Evolutionary conservation across 2,113 vertebrate species (phyloP).

Genomic region (Bubalus kerabau): DNA sequence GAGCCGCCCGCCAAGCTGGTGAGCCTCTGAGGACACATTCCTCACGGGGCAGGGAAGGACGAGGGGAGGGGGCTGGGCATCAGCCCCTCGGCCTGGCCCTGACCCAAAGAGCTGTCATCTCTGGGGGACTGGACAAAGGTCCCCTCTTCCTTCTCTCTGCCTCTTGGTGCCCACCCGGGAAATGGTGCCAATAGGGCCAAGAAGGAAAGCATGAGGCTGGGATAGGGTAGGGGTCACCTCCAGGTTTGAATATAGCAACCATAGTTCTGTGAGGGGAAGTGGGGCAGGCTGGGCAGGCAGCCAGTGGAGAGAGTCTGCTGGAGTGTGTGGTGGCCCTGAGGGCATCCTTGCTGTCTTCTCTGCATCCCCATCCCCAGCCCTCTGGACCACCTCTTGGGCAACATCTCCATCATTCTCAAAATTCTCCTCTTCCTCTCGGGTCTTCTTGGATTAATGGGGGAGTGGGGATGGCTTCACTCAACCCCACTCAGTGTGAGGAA

Average conservation of each 20-base stretch:
- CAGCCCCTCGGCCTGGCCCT: constrained; percentile 6
- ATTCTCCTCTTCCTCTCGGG: not conserved
- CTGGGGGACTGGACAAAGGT: constrained; percentile 45
- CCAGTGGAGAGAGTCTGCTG: not conserved
- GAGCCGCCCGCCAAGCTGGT: not conserved
- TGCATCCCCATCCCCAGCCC: not conserved
- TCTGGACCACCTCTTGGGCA: not conserved
- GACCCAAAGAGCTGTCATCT: not conserved
- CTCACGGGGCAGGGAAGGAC: constrained; percentile 30
- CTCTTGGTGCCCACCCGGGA: not conserved
- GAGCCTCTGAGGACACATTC: constrained; percentile 52
- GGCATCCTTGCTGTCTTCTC: not conserved
- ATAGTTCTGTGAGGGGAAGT: no score
- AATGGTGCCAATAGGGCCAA: constrained; percentile 34
- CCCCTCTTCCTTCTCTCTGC: constrained; percentile 14
- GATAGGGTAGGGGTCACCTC: not conserved
- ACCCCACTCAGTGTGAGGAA: not conserved
- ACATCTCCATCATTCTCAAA: not conserved
- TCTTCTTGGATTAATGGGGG: not conserved
- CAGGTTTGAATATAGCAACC: not conserved
- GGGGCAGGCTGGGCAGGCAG: not conserved
- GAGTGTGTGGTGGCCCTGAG: not conserved
- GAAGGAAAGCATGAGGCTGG: constrained; percentile 47
- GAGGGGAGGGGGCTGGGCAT: not conserved
- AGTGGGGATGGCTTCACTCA: not conserved